phyloP scores from a whole-genome alignment of 1,140 invertebrate genomes.

The Pachyrhynchus sulphureomaculatus region DNA sequence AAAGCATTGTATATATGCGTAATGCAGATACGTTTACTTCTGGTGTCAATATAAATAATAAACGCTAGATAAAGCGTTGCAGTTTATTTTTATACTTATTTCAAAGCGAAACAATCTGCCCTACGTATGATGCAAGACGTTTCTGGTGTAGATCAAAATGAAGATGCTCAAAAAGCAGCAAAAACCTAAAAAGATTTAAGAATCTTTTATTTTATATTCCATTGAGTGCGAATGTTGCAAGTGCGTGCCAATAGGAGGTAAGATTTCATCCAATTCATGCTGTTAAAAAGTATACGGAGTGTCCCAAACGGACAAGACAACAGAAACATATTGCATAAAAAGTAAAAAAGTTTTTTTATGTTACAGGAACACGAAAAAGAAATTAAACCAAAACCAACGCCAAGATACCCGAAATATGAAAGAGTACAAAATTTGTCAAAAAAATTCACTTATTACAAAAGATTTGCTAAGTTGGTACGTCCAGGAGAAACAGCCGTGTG shows the following conservation, averaged over 20 bases:
- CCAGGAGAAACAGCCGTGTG: slow-evolving; percentile 35
- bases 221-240: neutral
- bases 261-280: neutral
- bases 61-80: too few relatives aligned
- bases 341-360: neutral
- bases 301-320: too few relatives aligned
- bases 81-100: too few relatives aligned
- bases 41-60: too few relatives aligned
- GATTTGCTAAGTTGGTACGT: slow-evolving; percentile 31
- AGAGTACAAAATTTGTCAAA: slow-evolving; percentile 34
- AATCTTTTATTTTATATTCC: neutral
- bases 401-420: slow-evolving; percentile 1
- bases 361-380: slow-evolving; percentile 33
- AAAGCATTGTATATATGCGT: too few relatives aligned
- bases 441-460: slow-evolving; percentile 39
- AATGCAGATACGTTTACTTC: too few relatives aligned
- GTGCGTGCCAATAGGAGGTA: neutral
- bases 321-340: too few relatives aligned
- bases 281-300: too few relatives aligned
- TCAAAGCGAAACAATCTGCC: too few relatives aligned
- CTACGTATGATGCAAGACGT: neutral
- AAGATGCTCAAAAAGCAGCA: slow-evolving; percentile 14
- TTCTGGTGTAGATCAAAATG: slow-evolving; percentile 9
- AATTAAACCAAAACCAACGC: slow-evolving; percentile 22
- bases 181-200: slow-evolving; percentile 19